Percentiles rank a stretch among this genome's conserved stretches.
phyloP scores from a whole-genome alignment of 1,140 invertebrate species.

The Callitettix versicolor region DNA sequence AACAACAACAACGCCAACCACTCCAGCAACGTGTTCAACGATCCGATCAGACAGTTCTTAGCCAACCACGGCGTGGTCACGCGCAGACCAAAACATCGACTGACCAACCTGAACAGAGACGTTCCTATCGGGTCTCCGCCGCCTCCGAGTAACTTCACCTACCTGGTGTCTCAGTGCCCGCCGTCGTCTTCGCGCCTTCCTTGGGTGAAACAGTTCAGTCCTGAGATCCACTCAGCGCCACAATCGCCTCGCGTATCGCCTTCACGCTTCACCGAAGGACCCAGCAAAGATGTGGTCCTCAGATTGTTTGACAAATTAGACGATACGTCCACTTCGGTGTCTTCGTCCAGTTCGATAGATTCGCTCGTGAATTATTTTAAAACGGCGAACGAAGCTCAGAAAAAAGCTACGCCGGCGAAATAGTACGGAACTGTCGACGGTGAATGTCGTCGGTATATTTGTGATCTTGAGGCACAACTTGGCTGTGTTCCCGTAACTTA shows the following conservation, averaged over 20 bases:
- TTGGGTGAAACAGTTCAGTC: background rate
- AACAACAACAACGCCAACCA: conserved; percentile 34
- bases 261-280: background rate
- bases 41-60: conserved; percentile 11
- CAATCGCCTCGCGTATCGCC: conserved; percentile 16
- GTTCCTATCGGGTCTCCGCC: conserved; percentile 23
- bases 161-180: conserved; percentile 4
- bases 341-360: background rate
- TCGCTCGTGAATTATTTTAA: conserved; percentile 3
- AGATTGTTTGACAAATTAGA: conserved; percentile 45
- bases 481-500: too few species aligned
- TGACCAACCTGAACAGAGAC: conserved; percentile 26
- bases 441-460: too few species aligned
- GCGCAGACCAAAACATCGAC: conserved; percentile 23
- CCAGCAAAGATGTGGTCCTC: conserved; percentile 45
- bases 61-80: conserved; percentile 15
- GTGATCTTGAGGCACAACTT: too few species aligned
- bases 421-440: too few species aligned
- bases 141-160: conserved; percentile 22
- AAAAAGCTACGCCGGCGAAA: background rate
- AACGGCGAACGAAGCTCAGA: background rate
- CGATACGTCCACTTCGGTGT: background rate
- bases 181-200: too few species aligned
- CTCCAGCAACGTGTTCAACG: background rate
- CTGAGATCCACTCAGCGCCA: conserved; percentile 15